Conservation (phyloP, 2,888 invertebrate genomes). For the Asteroscopus sphinx region DNA sequence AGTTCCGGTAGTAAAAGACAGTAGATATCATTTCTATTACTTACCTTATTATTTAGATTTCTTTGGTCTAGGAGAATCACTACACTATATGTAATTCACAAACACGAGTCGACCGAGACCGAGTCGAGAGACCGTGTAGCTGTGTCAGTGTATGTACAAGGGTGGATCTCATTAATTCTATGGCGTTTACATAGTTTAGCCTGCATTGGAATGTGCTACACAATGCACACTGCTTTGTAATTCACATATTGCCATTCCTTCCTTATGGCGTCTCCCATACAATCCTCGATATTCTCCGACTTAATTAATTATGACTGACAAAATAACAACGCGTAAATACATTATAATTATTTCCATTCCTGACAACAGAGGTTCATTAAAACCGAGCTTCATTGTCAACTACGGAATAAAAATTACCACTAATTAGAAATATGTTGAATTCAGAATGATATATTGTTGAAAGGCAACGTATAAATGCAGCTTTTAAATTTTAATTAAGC, state of each 20-base stretch:
- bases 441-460: too few relatives aligned
- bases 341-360: neutral
- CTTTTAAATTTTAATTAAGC: too few relatives aligned
- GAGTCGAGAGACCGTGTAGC: constrained; percentile 6
- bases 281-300: constrained; percentile 9
- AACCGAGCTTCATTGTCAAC: neutral
- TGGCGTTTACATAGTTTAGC: constrained; percentile 29
- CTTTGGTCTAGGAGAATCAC: too few relatives aligned
- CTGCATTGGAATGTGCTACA: constrained; percentile 37
- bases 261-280: neutral
- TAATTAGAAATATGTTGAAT: too few relatives aligned
- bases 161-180: constrained; percentile 42
- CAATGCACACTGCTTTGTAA: constrained; percentile 34
- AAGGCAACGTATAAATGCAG: too few relatives aligned
- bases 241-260: constrained; percentile 28
- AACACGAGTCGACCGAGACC: constrained; percentile 31
- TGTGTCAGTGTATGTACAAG: too few relatives aligned
- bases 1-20: too few relatives aligned
- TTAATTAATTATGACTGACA: neutral
- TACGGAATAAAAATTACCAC: too few relatives aligned
- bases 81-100: constrained; percentile 13
- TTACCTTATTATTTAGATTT: too few relatives aligned
- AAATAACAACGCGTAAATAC: neutral
- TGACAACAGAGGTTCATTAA: neutral
- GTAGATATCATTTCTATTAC: too few relatives aligned